phyloP scores from a whole-genome alignment of 2,888 invertebrate species.

The Meandrusa payeni region DNA sequence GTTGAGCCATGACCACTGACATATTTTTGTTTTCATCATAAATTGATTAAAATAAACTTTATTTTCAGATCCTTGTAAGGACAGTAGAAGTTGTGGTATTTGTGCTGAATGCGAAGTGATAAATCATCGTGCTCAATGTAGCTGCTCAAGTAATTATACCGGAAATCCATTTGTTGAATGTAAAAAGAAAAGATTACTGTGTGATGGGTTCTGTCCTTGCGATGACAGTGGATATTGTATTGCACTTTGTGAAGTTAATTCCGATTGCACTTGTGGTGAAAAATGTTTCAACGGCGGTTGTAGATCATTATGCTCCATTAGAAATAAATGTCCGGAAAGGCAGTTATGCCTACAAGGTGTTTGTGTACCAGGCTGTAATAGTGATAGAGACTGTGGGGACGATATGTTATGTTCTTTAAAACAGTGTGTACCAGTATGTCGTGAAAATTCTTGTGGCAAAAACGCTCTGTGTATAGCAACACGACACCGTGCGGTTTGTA shows the following conservation, averaged over 20 bases:
- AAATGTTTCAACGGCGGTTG: conserved; percentile 87
- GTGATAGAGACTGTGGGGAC: conserved; percentile 88
- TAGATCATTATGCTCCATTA: conserved; percentile 84
- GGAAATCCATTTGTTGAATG: conserved; percentile 92
- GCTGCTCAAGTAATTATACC: conserved; percentile 89
- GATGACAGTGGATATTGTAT: conserved; percentile 91
- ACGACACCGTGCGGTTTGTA: conserved; percentile 91
- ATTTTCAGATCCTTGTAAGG: conserved; percentile 87
- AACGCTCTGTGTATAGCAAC: conserved; percentile 90
- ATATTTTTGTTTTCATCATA: too few species aligned
- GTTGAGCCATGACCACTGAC: too few species aligned
- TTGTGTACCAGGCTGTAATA: conserved; percentile 90
- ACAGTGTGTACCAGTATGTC: conserved; percentile 87
- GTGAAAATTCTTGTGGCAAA: conserved; percentile 86
- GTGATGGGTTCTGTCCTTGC: conserved; percentile 89
- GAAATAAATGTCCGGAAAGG: conserved; percentile 86
- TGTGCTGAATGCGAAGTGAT: conserved; percentile 91
- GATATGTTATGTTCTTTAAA: conserved; percentile 85
- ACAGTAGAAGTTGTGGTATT: conserved; percentile 87
- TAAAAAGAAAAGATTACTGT: conserved; percentile 84
- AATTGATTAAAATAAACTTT: too few species aligned
- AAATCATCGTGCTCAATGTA: conserved; percentile 92
- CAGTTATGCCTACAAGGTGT: conserved; percentile 87
- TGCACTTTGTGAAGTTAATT: conserved; percentile 82
- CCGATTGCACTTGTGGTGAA: conserved; percentile 91